A percentile compares a stretch with the other conserved stretches of the same genome.
phyloP scores from a whole-genome alignment of 2,797 vertebrate species.

The Coracias cyanogaster region DNA sequence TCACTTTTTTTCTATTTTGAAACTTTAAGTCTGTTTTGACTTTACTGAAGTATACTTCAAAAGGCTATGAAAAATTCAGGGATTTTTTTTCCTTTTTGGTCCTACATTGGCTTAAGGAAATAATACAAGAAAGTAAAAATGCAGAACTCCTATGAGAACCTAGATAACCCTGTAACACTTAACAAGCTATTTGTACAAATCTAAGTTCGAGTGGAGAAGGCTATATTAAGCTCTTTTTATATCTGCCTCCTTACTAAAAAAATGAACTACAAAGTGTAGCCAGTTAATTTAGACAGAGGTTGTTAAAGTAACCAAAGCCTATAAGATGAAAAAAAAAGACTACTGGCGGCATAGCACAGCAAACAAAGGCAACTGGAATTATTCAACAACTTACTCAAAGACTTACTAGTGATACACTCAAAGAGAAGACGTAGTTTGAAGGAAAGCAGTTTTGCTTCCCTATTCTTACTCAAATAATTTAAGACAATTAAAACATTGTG shows the following conservation, averaged over 20 bases:
- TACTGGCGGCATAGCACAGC: neutral
- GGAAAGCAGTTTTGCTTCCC: neutral
- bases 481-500: neutral
- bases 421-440: neutral
- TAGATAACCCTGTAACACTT: neutral
- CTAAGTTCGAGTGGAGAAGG: neutral
- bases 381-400: neutral
- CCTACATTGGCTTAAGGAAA: neutral
- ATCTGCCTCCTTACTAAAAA: neutral
- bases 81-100: neutral
- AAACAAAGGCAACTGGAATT: neutral
- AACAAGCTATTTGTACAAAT: neutral
- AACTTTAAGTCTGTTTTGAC: neutral
- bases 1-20: neutral
- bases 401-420: neutral
- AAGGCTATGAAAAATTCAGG: neutral
- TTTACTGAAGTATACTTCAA: neutral
- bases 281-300: neutral
- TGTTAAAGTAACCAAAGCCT: neutral
- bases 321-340: neutral
- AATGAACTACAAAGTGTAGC: neutral
- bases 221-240: neutral
- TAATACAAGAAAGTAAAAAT: neutral
- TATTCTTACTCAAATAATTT: neutral
- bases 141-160: neutral